A percentile compares a stretch with the other conserved stretches of the same genome.
Conservation (phyloP, 2,888 invertebrate genomes). For the Rhingia campestris region DNA sequence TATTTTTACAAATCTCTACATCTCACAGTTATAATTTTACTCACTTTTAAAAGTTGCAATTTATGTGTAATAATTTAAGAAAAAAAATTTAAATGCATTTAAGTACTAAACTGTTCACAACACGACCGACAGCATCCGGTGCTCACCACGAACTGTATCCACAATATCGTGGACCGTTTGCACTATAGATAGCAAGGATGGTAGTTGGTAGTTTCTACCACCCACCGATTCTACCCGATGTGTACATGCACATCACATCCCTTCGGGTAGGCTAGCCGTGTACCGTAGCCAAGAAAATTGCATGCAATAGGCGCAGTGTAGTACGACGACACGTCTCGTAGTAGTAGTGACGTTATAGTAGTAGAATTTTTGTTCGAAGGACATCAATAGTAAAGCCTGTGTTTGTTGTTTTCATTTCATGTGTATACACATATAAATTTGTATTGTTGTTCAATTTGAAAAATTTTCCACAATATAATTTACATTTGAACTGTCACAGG, state of each 20-base stretch:
- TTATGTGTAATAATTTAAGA: not conserved
- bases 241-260: conserved; percentile 51
- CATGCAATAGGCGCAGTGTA: conserved; percentile 48
- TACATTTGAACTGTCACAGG: conserved; percentile 37
- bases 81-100: conserved; percentile 17
- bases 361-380: conserved; percentile 61
- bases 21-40: conserved; percentile 16
- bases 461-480: conserved; percentile 29
- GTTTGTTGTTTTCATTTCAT: conserved; percentile 34
- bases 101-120: conserved; percentile 29
- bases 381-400: conserved; percentile 43
- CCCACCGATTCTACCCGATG: conserved; percentile 26
- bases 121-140: conserved; percentile 61
- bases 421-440: not conserved
- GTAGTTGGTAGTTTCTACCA: conserved; percentile 1
- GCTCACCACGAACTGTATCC: conserved; percentile 61
- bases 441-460: conserved; percentile 39
- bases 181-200: conserved; percentile 32
- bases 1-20: not conserved
- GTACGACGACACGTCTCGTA: conserved; percentile 44
- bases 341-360: conserved; percentile 53
- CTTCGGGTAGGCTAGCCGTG: conserved; percentile 13
- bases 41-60: conserved; percentile 44
- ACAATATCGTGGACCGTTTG: conserved; percentile 36
- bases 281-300: conserved; percentile 16